Evolutionary conservation across 2,113 vertebrate genomes (phyloP), one percentile per base, ranked within the genome.

Genomic region (Desmodus rotundus): DNA sequence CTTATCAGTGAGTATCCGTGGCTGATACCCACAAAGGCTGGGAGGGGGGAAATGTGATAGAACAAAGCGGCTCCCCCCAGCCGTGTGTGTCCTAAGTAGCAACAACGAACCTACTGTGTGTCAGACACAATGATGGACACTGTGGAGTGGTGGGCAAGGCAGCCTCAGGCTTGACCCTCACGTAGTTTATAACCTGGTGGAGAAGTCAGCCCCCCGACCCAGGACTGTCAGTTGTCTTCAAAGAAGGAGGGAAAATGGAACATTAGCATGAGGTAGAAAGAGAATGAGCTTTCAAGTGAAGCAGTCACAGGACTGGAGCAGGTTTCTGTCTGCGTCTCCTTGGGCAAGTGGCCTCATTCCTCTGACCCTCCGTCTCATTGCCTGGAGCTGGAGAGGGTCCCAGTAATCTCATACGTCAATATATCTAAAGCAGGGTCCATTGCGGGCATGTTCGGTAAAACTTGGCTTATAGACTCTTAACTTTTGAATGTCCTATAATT

Each of bases 401-500:
- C 7, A 67, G 12, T 63, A 17, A 20, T 24, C 19, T 52, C 43
- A 22, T 19, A 4, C 15, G 8, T 81, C 52, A 31, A 1, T 56
- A 7, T 7, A 33, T 82, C 38, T 70, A 33, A 86, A 95, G 56
- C 9, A 3, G 43, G 4, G 38, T 47, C 17, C 10, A 2, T 4
- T 14, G 8, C 5, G 16, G 9, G 47, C 63, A 15, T 38, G 31
- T n/a, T 70, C 45, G 45, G 20, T 50, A 80, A 90, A 56, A 47
- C 58, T 74, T 67, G 81, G 50, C 45, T 87, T 74, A 87, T 50
- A 16, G 63, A 47, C 1, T 28, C 45, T 70, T 52, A n/a, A 36
- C 8, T 92, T 89, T 41, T 74, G 7, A 95, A 87, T 68, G 70
- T 70, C 72, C 26, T 73, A 7, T 87, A 41, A 45, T 74, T 73